A percentile compares a stretch with the other conserved stretches of the same genome.
Evolutionary conservation across 2,888 invertebrate species (phyloP).

Genomic region (Drosophila subsilvestris): DNA sequence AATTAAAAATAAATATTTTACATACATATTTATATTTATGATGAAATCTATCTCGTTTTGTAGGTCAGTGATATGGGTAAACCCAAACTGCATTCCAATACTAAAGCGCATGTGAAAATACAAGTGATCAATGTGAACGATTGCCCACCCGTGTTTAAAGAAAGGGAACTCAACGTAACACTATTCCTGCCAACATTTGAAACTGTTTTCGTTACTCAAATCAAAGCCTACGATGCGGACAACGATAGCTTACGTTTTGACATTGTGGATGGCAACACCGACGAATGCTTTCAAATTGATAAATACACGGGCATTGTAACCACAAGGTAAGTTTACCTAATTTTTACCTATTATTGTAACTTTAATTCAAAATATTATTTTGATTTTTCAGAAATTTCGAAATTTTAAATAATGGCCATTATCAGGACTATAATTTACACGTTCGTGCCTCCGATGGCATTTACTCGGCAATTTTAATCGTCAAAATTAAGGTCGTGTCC

Average conservation of each 20-base stretch:
- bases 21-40: neutral
- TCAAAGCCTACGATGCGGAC: constrained; percentile 92
- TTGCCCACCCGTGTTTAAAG: constrained; percentile 92
- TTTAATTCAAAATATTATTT: constrained; percentile 16
- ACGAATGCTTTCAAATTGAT: constrained; percentile 90
- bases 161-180: constrained; percentile 89
- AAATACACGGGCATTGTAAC: constrained; percentile 88
- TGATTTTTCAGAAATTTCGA: constrained; percentile 83
- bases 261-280: constrained; percentile 92
- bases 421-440: constrained; percentile 87
- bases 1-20: neutral
- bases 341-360: neutral
- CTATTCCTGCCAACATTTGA: constrained; percentile 92
- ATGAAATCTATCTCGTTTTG: constrained; percentile 9
- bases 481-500: constrained; percentile 88
- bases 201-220: constrained; percentile 89
- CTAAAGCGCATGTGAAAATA: constrained; percentile 91
- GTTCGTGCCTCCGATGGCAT: constrained; percentile 94
- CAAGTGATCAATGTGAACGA: constrained; percentile 93
- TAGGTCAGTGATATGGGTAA: constrained; percentile 92
- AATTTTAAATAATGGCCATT: constrained; percentile 85
- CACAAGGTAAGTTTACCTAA: constrained; percentile 81
- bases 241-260: constrained; percentile 89
- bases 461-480: constrained; percentile 89
- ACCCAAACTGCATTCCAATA: constrained; percentile 91